Evolutionary conservation across 2,797 vertebrate species (phyloP).

Genomic region (Platalea minor): DNA sequence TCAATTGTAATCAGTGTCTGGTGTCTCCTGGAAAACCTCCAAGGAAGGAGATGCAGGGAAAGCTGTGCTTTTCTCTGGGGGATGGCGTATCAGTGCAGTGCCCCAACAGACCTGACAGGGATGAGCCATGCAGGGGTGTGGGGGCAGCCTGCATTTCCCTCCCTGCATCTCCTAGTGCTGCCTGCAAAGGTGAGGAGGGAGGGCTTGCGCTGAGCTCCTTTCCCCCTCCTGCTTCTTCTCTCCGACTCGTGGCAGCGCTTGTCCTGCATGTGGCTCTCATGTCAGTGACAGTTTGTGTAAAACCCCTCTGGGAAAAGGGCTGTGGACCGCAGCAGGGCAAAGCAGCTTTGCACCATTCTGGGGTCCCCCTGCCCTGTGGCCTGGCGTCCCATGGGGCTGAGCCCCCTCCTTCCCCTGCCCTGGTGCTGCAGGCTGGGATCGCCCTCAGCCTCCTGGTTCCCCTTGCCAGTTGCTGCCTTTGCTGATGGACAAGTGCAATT

Average conservation of each 20-base stretch:
- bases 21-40: neutral
- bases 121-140: accelerated
- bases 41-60: neutral
- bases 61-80: neutral
- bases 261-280: accelerated
- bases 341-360: accelerated
- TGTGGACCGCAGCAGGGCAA: no score
- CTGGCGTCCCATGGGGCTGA: neutral
- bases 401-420: neutral
- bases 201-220: neutral
- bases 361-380: neutral
- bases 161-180: accelerated
- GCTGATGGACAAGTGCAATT: constrained; percentile 20
- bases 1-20: neutral
- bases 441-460: neutral
- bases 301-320: neutral
- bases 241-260: accelerated
- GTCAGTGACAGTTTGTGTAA: neutral
- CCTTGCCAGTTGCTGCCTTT: neutral
- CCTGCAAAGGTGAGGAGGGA: neutral
- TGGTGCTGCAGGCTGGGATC: neutral
- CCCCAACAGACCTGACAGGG: accelerated
- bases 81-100: accelerated
- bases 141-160: neutral
- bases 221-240: neutral